These are phyloP conservation scores for Chrosomus eos DNA, from an alignment of 2,797 vertebrate species.

Conservation along the genomic window DNA sequence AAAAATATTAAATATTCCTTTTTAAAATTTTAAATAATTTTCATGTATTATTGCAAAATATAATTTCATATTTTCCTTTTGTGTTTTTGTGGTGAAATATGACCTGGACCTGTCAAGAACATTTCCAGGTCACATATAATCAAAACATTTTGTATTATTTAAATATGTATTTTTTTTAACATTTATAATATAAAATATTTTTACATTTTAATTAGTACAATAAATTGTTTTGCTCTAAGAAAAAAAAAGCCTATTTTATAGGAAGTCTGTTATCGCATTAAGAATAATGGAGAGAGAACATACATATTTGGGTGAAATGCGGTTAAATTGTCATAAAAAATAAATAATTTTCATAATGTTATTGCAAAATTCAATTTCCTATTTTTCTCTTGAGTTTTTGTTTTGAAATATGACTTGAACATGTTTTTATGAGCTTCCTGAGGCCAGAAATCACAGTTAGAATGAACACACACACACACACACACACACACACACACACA, in stretches of 20 bases:
- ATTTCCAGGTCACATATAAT: neutral
- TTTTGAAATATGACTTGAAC: neutral
- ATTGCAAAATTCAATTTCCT: neutral
- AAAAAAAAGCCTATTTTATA: neutral
- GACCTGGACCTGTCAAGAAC: neutral
- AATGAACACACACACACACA: neutral
- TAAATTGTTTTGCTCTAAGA: neutral
- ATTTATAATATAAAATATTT: neutral
- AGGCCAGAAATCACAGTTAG: neutral
- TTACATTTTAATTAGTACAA: neutral
- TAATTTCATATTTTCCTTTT: neutral
- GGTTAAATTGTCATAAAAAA: no score
- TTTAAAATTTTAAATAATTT: neutral
- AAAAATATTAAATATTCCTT: neutral
- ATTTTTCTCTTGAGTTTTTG: no score
- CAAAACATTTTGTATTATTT: no score
- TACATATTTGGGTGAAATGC: neutral
- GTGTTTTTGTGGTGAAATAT: neutral
- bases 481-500: no score
- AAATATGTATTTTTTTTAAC: no score
- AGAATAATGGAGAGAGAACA: neutral
- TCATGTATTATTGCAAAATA: neutral
- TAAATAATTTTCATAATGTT: no score
- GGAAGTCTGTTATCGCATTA: neutral
- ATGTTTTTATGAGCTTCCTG: neutral